Conservation (phyloP, 2,113 vertebrate species). For the Notiomystis cincta region DNA sequence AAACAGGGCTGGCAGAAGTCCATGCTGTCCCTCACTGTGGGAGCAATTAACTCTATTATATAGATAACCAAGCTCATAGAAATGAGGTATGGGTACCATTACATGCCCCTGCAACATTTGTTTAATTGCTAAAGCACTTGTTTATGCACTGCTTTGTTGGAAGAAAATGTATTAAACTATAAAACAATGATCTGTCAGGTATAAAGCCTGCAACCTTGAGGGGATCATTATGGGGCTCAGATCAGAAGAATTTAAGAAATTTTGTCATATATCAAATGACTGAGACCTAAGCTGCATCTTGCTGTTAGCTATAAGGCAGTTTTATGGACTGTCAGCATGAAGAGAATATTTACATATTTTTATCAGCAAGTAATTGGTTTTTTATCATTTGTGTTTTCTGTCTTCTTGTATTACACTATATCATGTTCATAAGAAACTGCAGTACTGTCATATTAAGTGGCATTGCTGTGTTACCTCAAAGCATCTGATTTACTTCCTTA, state of each 20-base stretch:
- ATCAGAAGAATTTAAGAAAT: slow-evolving; percentile 27
- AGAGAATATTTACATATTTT: slow-evolving; percentile 50
- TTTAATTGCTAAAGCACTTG: slow-evolving; percentile 53
- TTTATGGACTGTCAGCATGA: slow-evolving; percentile 1
- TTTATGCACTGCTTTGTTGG: slow-evolving; percentile 16
- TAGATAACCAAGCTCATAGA: slow-evolving; percentile 45
- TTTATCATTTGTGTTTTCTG: slow-evolving; percentile 42
- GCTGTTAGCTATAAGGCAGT: background rate
- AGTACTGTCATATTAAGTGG: background rate
- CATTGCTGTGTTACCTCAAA: background rate
- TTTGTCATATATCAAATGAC: background rate
- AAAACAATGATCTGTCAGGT: slow-evolving; percentile 38
- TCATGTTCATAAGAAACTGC: background rate
- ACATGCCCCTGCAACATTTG: slow-evolving; percentile 11
- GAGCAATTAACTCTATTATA: slow-evolving; percentile 44
- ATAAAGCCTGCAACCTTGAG: background rate
- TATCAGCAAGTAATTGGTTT: slow-evolving; percentile 35
- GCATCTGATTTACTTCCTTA: slow-evolving; percentile 23
- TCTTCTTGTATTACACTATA: slow-evolving; percentile 21
- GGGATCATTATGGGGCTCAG: background rate
- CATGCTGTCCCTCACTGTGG: slow-evolving; percentile 5
- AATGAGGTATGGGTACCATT: slow-evolving; percentile 44
- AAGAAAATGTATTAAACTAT: slow-evolving; percentile 26
- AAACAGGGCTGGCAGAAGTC: slow-evolving; percentile 11
- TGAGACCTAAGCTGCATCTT: background rate